Evolutionary conservation across 2,888 invertebrate species (phyloP), one percentile per base, ranked within the genome.

Genomic region (Julus scandinavius): DNA sequence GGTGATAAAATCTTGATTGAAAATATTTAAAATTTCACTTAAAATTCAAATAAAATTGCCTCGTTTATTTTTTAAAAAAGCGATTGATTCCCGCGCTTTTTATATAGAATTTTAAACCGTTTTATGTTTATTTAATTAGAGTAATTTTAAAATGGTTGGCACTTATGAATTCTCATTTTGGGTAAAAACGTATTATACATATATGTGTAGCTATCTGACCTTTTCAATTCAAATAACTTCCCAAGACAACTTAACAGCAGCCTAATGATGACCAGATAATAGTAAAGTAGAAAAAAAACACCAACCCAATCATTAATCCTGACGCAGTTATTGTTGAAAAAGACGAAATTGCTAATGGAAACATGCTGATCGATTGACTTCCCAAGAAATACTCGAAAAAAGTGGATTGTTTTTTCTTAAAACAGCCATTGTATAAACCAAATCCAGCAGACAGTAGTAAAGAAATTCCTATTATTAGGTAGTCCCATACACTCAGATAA

Each of bases 221-320:
- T 6, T 45, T 6, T 63, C 54, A 54, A 54, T 3, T 0, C 13
- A 54, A 63, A 29, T 72, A 29, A n/a, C 29, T 72, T 0, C 20
- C 1, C 7, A 29, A 29, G 41, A 72, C 20, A 29, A 0, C 9
- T 9, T 29, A 11, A 20, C 63, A 20, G 20, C 1, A 63, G 4
- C 9, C 13, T 54, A 72, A 72, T 5, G 20, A n/a, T n/a, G n/a
- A n/a, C n/a, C n/a, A 1, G 7, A 72, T 6, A 72, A 9, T n/a
- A n/a, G 29, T 9, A 29, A 72, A 72, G 15, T 15, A 7, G 29
- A n/a, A n/a, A 11, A 72, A 72, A 72, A 72, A 72, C 29, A 72
- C 72, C 72, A 72, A 20, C 85, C 85, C 85, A 45, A 85, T 85
- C 85, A 85, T 85, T 20, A 85, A 45, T 85, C 85, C 85, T 45